Evolutionary conservation across 2,888 invertebrate species (phyloP), one percentile per base, ranked within the genome.

Genomic region (Torymus aiolomorphi): DNA sequence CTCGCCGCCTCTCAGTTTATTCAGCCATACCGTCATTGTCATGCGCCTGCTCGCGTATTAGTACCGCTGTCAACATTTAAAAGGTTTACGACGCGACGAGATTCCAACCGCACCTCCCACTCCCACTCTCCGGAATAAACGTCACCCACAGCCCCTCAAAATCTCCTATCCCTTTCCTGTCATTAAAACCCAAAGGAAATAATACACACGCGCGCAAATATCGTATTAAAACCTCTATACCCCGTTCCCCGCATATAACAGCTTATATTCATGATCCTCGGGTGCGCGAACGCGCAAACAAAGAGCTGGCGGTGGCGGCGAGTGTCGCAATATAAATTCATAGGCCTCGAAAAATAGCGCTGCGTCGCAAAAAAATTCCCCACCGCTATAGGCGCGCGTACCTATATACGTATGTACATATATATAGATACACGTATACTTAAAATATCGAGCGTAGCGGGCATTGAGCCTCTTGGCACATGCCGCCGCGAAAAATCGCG

Each of bases 241-340:
- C 42, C 1, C 8, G 42, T 8, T 42, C 8, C 8, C 8, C 42
- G 8, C 42, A 42, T 42, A 42, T 42, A 61, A 75, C 67, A 61
- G 72, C 72, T 72, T 72, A 42, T 42, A 62, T 72, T 72, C 72
- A 72, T 72, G 52, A 42, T 54, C 67, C 66, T 67, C 67, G 51
- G 42, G 65, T 13, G 49, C 18, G 16, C 18, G 51, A n/a, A 8
- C 24, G 14, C 18, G 42, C 42, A 42, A 42, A 42, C 42, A 42
- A 42, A 42, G 42, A 42, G 42, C 42, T 42, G 42, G 42, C 42
- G 42, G 42, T 8, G 8, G 8, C 42, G 0, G 42, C 54, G 69
- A 70, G 59, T 70, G 42, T 59, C 62, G 16, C 72, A 61, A 62
- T 62, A 62, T 61, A 72, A 62, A 62, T 72, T 63, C 72, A 63